Base-by-base conservation (phyloP, 2,113 vertebrate genomes). In the Onychostruthus taczanowskii region DNA sequence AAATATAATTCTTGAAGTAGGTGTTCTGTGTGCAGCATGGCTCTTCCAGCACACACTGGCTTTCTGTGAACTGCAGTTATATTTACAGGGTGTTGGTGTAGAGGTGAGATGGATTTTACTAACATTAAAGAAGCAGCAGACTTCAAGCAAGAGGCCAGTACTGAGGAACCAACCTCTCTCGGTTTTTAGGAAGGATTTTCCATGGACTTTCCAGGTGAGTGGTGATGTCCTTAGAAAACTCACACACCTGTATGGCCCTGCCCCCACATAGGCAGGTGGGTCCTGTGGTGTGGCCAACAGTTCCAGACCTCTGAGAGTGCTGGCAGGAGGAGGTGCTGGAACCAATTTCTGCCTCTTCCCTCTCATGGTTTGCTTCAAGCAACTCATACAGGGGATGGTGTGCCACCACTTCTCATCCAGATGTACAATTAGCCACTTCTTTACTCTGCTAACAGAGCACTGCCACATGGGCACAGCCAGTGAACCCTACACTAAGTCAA, bases 1-100 rank as follows among this genome's bases (percentile, higher is more conserved):
- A 94, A 93, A 91, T 88, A 90, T 56, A 37, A 73, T 39, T 56
- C 94, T 73, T 46, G 22, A 64, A 75, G 83, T 8, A 90, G 28
- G 55, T 84, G 74, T 77, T 66, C 61, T n/a, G 20, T 6, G 2
- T 68, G 50, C 76, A 63, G 50, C 37, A 31, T 4, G 4, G 63
- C 64, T 90, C 44, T 72, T 90, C 72, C 22, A 23, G 67, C 55
- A 43, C 50, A 37, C 22, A 3, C 47, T 35, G 43, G 8, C 44
- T 93, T 90, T 64, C 85, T 52, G 41, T 44, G 76, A 90, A 75
- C 33, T 75, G 61, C 92, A 84, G 88, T 72, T 87, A 39, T 26
- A 50, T 85, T 94, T 86, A 73, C 50, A 86, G 39, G 9, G 53
- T 49, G 18, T 56, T 84, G 82, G 44, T 20, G 12, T 3, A 68